Base-by-base conservation (phyloP, 2,113 vertebrate species). In the Rhinopomastus cyanomelas region DNA sequence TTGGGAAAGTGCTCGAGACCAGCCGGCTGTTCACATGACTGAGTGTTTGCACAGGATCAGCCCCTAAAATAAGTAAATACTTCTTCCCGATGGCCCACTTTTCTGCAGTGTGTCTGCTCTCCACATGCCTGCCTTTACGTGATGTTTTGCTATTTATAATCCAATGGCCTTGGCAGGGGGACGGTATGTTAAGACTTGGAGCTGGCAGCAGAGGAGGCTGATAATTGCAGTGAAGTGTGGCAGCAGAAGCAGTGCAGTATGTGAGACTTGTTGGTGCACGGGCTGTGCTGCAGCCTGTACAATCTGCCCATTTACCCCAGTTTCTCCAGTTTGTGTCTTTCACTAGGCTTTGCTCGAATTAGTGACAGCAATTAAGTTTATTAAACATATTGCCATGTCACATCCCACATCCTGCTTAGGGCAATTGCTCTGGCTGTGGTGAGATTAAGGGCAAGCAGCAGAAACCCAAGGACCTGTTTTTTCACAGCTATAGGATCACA, bases 121-220 rank as follows among this genome's bases (percentile, higher is more conserved):
- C 82, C 92, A 95, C 88, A 89, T 93, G 94, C 90, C 82, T 93
- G 62, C 85, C 37, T 91, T 95, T 96, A 93, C 8, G 46, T 87
- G 92, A 82, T 92, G 57, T 88, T 91, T 94, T 84, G 89, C 87
- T 96, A 91, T 94, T 94, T 96, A 90, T 94, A 95, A 89, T 85
- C 87, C 89, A 87, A 91, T 88, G 85, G 82, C 84, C 84, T 96
- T 94, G 95, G 90, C 88, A 92, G 76, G 56, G 76, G 83, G 83
- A 93, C 73, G 12, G 82, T 82, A 34, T 89, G 95, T 84, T 90
- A 93, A 93, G n/a, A 89, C 68, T 91, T 5, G 1, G 76, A 91
- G 89, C 29, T 96, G 93, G 93, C 95, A 95, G 95, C 66, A 94
- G 88, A 84, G 44, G 27, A 93, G 61, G 39, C 72, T 89, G 92